phyloP scores from a whole-genome alignment of 2,113 vertebrate genomes.

The Nothobranchius furzeri region DNA sequence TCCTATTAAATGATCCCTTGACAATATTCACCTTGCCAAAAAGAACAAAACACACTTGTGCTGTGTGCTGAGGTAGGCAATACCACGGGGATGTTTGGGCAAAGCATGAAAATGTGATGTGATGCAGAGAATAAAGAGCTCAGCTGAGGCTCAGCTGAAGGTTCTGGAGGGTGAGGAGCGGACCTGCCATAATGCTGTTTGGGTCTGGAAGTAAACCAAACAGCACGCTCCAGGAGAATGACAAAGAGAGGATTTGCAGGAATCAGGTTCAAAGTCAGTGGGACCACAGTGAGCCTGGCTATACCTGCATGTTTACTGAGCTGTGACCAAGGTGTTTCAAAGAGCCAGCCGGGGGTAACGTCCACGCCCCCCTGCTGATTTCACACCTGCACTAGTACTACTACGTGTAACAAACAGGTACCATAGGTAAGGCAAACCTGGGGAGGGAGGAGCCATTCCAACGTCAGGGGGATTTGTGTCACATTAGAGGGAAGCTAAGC shows the following conservation, averaged over 20 bases:
- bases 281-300: constrained; percentile 40
- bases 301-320: constrained; percentile 42
- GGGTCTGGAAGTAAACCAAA: constrained; percentile 54
- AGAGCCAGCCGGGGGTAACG: constrained; percentile 43
- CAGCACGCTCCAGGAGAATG: constrained; percentile 62
- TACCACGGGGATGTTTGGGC: constrained; percentile 51
- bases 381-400: constrained; percentile 18
- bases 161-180: constrained; percentile 17
- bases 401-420: constrained; percentile 21
- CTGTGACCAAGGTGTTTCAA: constrained; percentile 53
- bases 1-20: constrained; percentile 63
- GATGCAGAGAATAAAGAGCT: constrained; percentile 47
- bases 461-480: constrained; percentile 66
- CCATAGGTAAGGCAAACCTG: constrained; percentile 39
- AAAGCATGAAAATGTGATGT: constrained; percentile 34
- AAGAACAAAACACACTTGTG: constrained; percentile 43
- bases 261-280: constrained; percentile 52
- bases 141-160: constrained; percentile 28
- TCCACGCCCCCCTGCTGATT: constrained; percentile 42
- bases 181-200: constrained; percentile 33
- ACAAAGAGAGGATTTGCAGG: constrained; percentile 63
- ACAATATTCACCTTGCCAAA: constrained; percentile 64
- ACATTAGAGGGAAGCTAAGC: constrained; percentile 51
- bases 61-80: constrained; percentile 38
- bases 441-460: constrained; percentile 28